Conservation (phyloP, 1,140 invertebrate genomes). For the Drosophila bocki region DNA sequence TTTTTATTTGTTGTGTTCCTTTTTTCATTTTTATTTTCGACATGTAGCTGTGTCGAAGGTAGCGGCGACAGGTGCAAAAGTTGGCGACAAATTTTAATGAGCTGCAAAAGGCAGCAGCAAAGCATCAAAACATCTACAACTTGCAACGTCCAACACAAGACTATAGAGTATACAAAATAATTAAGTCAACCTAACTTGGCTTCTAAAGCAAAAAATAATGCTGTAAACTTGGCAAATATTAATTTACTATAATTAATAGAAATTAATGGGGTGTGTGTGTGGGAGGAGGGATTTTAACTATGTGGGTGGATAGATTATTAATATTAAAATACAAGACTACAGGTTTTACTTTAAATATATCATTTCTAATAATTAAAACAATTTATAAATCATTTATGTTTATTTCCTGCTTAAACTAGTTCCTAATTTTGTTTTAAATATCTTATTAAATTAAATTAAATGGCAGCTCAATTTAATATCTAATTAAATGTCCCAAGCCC, state of each 20-base stretch:
- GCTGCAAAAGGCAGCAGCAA: constrained; percentile 71
- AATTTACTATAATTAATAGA: constrained; percentile 23
- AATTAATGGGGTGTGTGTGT: constrained; percentile 10
- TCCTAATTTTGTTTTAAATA: background rate
- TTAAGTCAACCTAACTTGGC: constrained; percentile 47
- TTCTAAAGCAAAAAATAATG: background rate
- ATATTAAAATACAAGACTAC: too few relatives aligned
- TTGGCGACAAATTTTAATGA: constrained; percentile 82
- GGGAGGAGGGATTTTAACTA: background rate
- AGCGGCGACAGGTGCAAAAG: constrained; percentile 77
- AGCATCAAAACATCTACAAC: constrained; percentile 37
- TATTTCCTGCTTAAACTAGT: background rate
- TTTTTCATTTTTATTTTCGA: constrained; percentile 3
- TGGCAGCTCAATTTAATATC: constrained; percentile 32
- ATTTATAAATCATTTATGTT: background rate
- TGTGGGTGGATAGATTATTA: background rate
- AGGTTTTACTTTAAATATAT: background rate
- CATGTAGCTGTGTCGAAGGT: constrained; percentile 61
- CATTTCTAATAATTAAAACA: background rate
- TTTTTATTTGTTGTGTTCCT: constrained; percentile 13
- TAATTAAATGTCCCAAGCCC: constrained; percentile 66
- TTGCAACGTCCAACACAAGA: constrained; percentile 24
- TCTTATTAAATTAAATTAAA: constrained; percentile 55
- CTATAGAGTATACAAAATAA: constrained; percentile 44
- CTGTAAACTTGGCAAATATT: constrained; percentile 11